phyloP scores from a whole-genome alignment of 1,140 invertebrate genomes.

The Aphelenchoides avenae region DNA sequence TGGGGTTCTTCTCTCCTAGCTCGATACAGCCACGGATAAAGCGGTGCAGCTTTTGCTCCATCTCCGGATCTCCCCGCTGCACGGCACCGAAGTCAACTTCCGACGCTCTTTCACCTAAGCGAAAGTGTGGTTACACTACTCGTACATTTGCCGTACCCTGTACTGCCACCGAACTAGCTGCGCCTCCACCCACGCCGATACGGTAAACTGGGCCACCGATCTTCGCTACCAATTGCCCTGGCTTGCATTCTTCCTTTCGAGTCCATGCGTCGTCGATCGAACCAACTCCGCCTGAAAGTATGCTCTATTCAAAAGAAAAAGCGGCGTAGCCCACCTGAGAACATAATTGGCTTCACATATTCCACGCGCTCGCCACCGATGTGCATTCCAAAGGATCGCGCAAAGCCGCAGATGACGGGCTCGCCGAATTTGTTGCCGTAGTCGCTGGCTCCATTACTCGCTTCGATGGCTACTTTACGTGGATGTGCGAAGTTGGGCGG shows the following conservation, averaged over 20 bases:
- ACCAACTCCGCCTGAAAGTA: neutral
- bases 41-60: constrained; percentile 94
- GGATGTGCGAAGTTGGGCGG: constrained; percentile 91
- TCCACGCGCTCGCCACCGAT: constrained; percentile 69
- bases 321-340: constrained; percentile 92
- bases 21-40: constrained; percentile 86
- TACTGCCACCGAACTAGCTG: constrained; percentile 83
- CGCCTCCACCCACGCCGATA: constrained; percentile 92
- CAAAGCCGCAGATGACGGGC: constrained; percentile 83
- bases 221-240: constrained; percentile 72
- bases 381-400: constrained; percentile 74
- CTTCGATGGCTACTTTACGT: constrained; percentile 78
- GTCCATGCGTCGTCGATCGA: constrained; percentile 28
- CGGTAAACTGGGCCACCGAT: constrained; percentile 91
- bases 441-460: constrained; percentile 93
- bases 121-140: constrained; percentile 81
- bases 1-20: constrained; percentile 72
- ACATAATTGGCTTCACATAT: constrained; percentile 98
- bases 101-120: constrained; percentile 75
- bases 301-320: no score
- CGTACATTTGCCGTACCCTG: constrained; percentile 70
- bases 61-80: constrained; percentile 93
- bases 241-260: constrained; percentile 24
- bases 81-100: constrained; percentile 91
- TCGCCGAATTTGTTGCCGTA: constrained; percentile 98